Evolutionary conservation across 2,113 vertebrate genomes (phyloP).

Genomic region (Cyanoderma ruficeps): DNA sequence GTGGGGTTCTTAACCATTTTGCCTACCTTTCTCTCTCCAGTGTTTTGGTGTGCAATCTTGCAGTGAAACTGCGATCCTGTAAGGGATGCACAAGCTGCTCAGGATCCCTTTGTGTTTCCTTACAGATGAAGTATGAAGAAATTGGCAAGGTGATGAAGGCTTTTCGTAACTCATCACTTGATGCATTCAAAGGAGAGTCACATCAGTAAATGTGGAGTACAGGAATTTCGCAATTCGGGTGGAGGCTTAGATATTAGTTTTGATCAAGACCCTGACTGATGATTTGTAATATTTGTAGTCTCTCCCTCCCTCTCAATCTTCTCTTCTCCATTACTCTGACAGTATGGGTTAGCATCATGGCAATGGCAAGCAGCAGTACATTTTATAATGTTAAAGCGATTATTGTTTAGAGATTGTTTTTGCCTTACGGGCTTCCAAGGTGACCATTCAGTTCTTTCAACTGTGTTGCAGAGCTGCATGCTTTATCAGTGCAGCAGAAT

Average conservation of each 20-base stretch:
- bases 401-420: constrained; percentile 17
- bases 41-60: not conserved
- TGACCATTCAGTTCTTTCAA: constrained; percentile 8
- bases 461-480: not conserved
- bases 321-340: not conserved
- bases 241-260: not conserved
- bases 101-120: constrained; percentile 1
- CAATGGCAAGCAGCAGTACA: not conserved
- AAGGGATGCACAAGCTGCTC: not conserved
- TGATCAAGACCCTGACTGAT: not conserved
- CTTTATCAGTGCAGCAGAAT: not conserved
- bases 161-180: not conserved
- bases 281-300: constrained; percentile 2
- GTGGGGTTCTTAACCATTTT: not conserved
- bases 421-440: constrained; percentile 20
- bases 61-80: not conserved
- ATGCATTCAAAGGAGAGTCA: not conserved
- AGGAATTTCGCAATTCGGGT: not conserved
- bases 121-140: not conserved
- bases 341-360: not conserved
- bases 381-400: constrained; percentile 33
- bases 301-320: not conserved
- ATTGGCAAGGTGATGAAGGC: not conserved
- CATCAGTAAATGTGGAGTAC: not conserved
- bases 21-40: not conserved